Percentiles rank a stretch among this genome's conserved stretches.
Conservation (phyloP, 2,113 vertebrate genomes). For the Cygnus atratus region DNA sequence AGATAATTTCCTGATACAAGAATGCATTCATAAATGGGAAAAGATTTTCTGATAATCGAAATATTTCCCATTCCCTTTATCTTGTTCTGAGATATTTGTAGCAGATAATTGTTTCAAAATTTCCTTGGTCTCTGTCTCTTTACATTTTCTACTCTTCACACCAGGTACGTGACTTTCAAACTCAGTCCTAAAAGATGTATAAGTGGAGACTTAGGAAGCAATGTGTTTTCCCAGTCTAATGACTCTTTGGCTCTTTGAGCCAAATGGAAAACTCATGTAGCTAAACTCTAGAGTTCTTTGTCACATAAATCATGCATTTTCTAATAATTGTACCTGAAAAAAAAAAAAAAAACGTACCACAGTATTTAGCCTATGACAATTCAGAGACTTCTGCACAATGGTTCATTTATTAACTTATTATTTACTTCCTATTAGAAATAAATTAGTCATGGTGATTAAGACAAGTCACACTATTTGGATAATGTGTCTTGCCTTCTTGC, state of each 20-base stretch:
- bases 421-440: not conserved
- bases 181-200: not conserved
- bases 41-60: constrained; percentile 36
- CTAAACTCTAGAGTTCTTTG: not conserved
- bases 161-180: not conserved
- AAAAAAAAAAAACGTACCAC: not conserved
- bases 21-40: constrained; percentile 15
- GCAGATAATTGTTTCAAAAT: constrained; percentile 22
- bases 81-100: constrained; percentile 29
- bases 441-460: not conserved
- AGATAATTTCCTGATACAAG: constrained; percentile 26
- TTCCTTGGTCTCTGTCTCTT: not conserved
- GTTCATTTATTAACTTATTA: not conserved
- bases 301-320: not conserved
- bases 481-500: not conserved
- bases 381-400: not conserved
- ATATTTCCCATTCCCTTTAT: constrained; percentile 31
- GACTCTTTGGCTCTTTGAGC: not conserved
- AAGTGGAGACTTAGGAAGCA: not conserved
- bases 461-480: not conserved
- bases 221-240: not conserved
- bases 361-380: not conserved
- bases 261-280: not conserved
- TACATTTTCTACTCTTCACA: not conserved
- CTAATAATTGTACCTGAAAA: not conserved